These are phyloP conservation scores for Calycopis cecrops DNA, from an alignment of 1,140 invertebrate genomes.

Conservation along the genomic window DNA sequence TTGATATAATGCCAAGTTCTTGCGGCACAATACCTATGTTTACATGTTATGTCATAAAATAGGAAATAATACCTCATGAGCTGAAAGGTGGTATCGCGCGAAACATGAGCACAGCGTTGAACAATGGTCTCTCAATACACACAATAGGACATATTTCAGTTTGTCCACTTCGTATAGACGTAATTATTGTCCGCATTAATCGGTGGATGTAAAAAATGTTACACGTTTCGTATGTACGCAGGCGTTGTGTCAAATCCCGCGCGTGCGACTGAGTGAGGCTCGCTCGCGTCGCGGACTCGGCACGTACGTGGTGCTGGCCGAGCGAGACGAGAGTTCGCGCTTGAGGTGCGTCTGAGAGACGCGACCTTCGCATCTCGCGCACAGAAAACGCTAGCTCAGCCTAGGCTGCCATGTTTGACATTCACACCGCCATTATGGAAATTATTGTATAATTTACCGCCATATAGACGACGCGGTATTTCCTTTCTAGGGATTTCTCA, in stretches of 20 bases:
- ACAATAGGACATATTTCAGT: constrained; percentile 10
- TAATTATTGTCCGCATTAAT: constrained; percentile 5
- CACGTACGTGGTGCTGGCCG: neutral
- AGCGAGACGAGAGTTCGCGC: too few species aligned
- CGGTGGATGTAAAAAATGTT: constrained; percentile 6
- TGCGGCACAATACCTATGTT: constrained; percentile 25
- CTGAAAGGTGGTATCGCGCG: constrained; percentile 6
- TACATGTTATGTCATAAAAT: constrained; percentile 33
- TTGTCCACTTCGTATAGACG: neutral
- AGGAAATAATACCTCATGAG: constrained; percentile 27
- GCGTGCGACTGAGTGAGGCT: constrained; percentile 37
- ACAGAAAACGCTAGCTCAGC: too few species aligned
- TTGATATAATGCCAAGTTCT: constrained; percentile 39
- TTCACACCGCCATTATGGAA: too few species aligned
- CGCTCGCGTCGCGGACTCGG: constrained; percentile 22
- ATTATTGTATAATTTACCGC: too few species aligned
- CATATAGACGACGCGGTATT: too few species aligned
- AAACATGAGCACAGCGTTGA: constrained; percentile 2
- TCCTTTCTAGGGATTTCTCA: too few species aligned
- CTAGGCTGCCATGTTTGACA: too few species aligned
- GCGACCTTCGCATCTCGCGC: too few species aligned
- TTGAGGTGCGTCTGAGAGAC: too few species aligned
- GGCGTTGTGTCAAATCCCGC: constrained; percentile 34
- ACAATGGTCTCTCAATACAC: constrained; percentile 5
- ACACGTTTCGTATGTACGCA: constrained; percentile 20